A percentile compares a stretch with the other conserved stretches of the same genome.
phyloP scores from a whole-genome alignment of 1,140 invertebrate species.

The Leptopilina clavipes region DNA sequence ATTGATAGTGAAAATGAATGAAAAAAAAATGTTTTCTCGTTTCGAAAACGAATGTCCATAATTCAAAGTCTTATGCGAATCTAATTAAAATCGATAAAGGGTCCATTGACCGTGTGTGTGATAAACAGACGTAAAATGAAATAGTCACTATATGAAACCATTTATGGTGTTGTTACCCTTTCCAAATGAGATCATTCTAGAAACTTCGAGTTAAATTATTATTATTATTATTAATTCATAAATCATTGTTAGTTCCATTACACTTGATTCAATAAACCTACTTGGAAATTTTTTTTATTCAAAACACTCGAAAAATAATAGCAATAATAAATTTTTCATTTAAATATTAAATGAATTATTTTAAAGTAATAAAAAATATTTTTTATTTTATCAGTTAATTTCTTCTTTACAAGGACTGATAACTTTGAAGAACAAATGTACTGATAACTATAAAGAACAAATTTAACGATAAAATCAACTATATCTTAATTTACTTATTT shows the following conservation, averaged over 20 bases:
- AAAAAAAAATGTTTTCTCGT: background rate
- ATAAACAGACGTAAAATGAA: constrained; percentile 33
- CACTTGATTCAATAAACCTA: background rate
- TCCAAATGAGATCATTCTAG: background rate
- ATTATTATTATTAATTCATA: background rate
- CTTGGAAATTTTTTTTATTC: background rate
- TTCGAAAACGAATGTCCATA: background rate
- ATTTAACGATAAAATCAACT: no score
- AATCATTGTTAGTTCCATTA: background rate
- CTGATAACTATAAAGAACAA: no score
- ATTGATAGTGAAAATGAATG: background rate
- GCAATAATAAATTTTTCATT: no score
- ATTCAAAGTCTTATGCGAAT: background rate
- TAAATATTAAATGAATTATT: no score
- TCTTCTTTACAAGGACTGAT: no score
- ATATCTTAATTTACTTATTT: no score
- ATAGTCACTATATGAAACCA: constrained; percentile 10
- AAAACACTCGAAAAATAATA: background rate
- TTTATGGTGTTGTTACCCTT: background rate
- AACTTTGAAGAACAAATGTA: no score
- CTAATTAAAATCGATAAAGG: constrained; percentile 40
- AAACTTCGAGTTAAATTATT: background rate
- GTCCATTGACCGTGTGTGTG: constrained; percentile 45
- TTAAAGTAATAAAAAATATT: no score
- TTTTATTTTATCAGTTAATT: no score